Evolutionary conservation across 2,888 invertebrate genomes (phyloP).

Genomic region (Ormyrus thymus): DNA sequence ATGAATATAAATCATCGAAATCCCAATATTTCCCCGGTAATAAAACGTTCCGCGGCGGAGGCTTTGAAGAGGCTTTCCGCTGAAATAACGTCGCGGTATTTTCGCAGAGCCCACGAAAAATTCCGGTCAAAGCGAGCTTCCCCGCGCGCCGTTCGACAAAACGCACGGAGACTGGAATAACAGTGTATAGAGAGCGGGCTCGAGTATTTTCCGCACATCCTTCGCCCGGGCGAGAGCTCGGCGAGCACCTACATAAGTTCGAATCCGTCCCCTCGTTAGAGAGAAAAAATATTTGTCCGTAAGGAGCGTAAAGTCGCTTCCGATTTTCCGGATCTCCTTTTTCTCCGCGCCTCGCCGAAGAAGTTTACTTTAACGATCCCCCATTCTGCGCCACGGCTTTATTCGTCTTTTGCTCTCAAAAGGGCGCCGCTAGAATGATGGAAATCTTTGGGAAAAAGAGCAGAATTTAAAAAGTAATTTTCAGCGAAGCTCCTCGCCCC

Average conservation of each 20-base stretch:
- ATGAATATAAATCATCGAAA: too few relatives aligned
- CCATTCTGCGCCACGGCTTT: background rate
- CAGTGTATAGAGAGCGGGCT: background rate
- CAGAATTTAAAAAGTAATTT: too few relatives aligned
- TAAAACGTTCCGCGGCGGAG: too few relatives aligned
- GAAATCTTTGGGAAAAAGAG: too few relatives aligned
- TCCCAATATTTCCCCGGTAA: too few relatives aligned
- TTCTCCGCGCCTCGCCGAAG: background rate
- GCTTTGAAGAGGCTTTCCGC: background rate
- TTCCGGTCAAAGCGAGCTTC: constrained; percentile 16
- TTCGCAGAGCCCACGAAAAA: constrained; percentile 27
- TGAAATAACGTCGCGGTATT: constrained; percentile 28
- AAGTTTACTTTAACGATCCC: constrained; percentile 30
- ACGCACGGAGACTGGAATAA: constrained; percentile 19
- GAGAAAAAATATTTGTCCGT: constrained; percentile 37
- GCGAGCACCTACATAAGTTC: background rate
- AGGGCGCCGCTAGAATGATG: background rate
- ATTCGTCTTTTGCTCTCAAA: background rate
- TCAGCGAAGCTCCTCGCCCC: too few relatives aligned
- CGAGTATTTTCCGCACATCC: background rate
- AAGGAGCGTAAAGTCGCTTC: constrained; percentile 25
- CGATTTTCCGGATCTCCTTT: constrained; percentile 10
- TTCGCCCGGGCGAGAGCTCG: too few relatives aligned
- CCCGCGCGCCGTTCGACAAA: background rate
- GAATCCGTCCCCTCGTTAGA: constrained; percentile 21